A percentile compares a stretch with the other conserved stretches of the same genome.
phyloP scores from a whole-genome alignment of 2,797 vertebrate species.

The Peromyscus aztecus region DNA sequence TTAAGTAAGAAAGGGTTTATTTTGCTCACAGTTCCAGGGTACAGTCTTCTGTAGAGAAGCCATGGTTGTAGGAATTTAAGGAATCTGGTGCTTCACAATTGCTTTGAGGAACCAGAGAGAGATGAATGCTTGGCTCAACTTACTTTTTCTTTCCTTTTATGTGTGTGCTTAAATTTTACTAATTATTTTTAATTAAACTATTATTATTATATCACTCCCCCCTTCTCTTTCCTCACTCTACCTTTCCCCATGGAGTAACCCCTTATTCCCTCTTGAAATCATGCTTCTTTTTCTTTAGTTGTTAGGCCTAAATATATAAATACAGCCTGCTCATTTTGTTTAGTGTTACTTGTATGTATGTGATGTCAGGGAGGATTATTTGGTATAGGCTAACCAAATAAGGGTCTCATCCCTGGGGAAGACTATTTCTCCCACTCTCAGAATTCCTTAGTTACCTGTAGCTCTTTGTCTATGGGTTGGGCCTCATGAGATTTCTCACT shows the following conservation, averaged over 20 bases:
- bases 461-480: not conserved
- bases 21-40: not conserved
- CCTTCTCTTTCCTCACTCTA: not conserved
- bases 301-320: not conserved
- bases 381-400: not conserved
- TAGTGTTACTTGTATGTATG: not conserved
- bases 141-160: not conserved
- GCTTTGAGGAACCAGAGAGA: not conserved
- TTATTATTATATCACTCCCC: not conserved
- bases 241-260: not conserved
- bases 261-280: not conserved
- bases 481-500: not conserved
- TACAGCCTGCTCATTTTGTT: not conserved
- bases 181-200: not conserved
- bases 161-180: not conserved
- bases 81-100: not conserved
- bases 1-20: not conserved
- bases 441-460: not conserved
- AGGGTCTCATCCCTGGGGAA: not conserved
- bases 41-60: not conserved
- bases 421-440: too few relatives aligned
- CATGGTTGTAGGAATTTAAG: not conserved
- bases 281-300: not conserved
- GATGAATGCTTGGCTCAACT: not conserved
- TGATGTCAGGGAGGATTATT: not conserved